These are phyloP conservation scores for Acanthosoma haemorrhoidale DNA, from an alignment of 2,888 invertebrate species.

Conservation along the genomic window DNA sequence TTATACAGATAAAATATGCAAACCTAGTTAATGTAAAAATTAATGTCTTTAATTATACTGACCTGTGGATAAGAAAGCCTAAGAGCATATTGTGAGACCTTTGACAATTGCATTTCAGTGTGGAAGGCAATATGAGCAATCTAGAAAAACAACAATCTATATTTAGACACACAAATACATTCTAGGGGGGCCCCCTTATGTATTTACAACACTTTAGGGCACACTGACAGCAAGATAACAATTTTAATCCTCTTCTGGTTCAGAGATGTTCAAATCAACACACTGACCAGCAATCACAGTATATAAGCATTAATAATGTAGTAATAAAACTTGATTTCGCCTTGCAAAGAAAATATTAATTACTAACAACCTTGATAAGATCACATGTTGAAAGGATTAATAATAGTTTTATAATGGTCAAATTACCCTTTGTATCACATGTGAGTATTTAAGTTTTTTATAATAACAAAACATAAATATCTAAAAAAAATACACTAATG, in stretches of 20 bases:
- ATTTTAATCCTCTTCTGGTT: neutral
- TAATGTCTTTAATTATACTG: neutral
- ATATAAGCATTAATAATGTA: neutral
- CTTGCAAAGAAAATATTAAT: neutral
- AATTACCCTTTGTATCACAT: too few species aligned
- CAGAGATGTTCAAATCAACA: neutral
- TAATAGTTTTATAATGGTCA: too few species aligned
- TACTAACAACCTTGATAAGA: neutral
- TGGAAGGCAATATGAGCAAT: constrained; percentile 10
- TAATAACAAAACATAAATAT: too few species aligned
- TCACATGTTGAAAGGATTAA: neutral
- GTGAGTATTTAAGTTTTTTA: too few species aligned
- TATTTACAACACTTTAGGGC: neutral
- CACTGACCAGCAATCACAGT: neutral
- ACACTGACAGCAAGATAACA: neutral
- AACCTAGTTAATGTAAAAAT: too few species aligned
- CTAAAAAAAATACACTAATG: too few species aligned
- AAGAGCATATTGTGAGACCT: constrained; percentile 38
- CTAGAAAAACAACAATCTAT: constrained; percentile 6
- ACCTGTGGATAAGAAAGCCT: constrained; percentile 39
- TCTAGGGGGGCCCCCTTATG: too few species aligned
- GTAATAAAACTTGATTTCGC: neutral
- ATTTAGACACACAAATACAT: neutral
- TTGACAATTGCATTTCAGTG: constrained; percentile 38
- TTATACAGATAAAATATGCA: too few species aligned